Base-by-base conservation (phyloP, 2,888 invertebrate genomes). In the Hyposoter didymator region DNA sequence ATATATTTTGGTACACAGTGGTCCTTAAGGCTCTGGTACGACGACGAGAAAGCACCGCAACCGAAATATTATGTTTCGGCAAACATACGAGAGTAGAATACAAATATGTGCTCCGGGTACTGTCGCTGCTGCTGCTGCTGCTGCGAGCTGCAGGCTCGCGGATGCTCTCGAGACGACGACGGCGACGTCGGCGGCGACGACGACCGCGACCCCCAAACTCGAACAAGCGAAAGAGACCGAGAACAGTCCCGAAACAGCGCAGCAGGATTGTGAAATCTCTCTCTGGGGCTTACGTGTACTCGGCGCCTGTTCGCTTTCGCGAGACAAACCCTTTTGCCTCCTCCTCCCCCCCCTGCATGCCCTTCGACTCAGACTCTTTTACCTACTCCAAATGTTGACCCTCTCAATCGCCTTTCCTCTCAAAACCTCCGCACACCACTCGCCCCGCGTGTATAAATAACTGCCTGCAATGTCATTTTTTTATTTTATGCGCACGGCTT, bases 11-110 rank as follows among this genome's bases (percentile, higher is more conserved):
- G 70, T 70, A 43, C 62, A 47, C 78, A 70, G 78, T 62, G 59
- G 78, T 78, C 70, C 70, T 70, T 70, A 78, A 67, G 45, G 10
- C 43, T 39, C 43, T 22, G 62, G n/a, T 74, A 74, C 35, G 43
- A 62, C 74, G 45, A 55, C 74, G 45, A 59, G 59, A 89, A 84
- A 87, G 87, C 85, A 83, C 85, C 87, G n/a, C n/a, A 90, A 90
- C 90, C 91, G 92, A 92, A 93, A 92, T 92, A 92, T 93, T 92
- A 92, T 93, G 92, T 92, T 92, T 91, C 92, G 90, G 89, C 90
- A 93, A 93, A 93, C 92, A 92, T 84, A 90, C 91, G 89, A 91
- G 90, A 93, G 93, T 92, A 91, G 91, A 93, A 92, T 92, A 91
- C 92, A 93, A 93, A 93, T 93, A 93, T 91, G 90, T 91, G 89